These are phyloP conservation scores for Poicephalus meyeri DNA, from an alignment of 2,113 vertebrate species.

Conservation along the genomic window DNA sequence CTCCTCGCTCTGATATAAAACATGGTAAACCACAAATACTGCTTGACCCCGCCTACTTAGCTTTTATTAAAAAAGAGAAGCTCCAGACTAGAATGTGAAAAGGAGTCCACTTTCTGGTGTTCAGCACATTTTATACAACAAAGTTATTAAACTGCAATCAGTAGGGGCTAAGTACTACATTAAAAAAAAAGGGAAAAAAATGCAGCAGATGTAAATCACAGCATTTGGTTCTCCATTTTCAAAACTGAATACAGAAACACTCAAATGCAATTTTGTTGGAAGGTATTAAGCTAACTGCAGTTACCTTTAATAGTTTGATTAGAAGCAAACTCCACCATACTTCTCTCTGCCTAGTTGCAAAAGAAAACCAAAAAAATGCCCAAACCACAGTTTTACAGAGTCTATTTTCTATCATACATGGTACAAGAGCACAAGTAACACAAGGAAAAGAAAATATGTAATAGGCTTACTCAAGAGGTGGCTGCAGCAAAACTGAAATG, in stretches of 20 bases:
- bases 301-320: not conserved
- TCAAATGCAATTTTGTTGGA: not conserved
- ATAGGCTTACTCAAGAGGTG: not conserved
- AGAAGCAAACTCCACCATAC: not conserved
- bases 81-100: not conserved
- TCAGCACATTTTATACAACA: not conserved
- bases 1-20: not conserved
- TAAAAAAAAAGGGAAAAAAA: not conserved
- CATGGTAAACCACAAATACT: conserved; percentile 32
- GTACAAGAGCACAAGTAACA: not conserved
- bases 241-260: not conserved
- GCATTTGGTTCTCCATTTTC: not conserved
- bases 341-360: not conserved
- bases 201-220: not conserved
- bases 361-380: not conserved
- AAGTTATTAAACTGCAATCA: not conserved
- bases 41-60: conserved; percentile 60
- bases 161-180: not conserved
- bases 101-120: not conserved
- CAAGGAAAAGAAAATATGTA: not conserved
- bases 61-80: not conserved
- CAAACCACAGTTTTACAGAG: not conserved
- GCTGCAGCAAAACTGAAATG: not conserved
- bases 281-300: not conserved
- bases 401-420: not conserved